Percentiles rank a stretch among this genome's conserved stretches.
Evolutionary conservation across 1,140 invertebrate species (phyloP).

Genomic region (Lepidurus packardi): DNA sequence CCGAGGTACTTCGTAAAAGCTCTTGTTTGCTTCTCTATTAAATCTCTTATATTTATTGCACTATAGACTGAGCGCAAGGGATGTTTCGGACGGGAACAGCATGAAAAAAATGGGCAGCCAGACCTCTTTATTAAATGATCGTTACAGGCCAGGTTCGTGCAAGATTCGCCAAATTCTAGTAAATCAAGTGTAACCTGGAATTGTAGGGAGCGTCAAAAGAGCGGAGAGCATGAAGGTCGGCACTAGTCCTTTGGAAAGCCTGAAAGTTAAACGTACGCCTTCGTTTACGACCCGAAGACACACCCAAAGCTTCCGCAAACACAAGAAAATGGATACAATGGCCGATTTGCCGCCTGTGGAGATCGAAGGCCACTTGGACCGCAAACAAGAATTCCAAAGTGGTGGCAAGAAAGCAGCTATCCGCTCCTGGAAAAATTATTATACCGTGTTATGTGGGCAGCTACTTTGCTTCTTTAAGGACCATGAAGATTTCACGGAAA

Average conservation of each 20-base stretch:
- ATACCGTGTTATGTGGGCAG: constrained; percentile 93
- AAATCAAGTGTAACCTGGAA: background rate
- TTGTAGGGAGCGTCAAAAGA: constrained; percentile 54
- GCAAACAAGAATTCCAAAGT: constrained; percentile 89
- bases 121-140: background rate
- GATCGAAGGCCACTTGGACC: constrained; percentile 82
- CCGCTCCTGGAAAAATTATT: constrained; percentile 90
- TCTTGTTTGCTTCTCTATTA: background rate
- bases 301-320: constrained; percentile 80
- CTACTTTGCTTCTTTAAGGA: constrained; percentile 97
- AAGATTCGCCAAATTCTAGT: background rate
- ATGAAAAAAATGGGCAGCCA: background rate
- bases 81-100: background rate
- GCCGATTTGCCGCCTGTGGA: constrained; percentile 79
- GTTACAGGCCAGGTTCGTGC: background rate
- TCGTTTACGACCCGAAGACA: constrained; percentile 83
- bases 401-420: constrained; percentile 91
- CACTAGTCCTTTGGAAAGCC: constrained; percentile 28
- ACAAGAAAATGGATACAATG: constrained; percentile 53
- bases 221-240: constrained; percentile 83
- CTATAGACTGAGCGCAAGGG: background rate
- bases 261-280: constrained; percentile 72
- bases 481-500: constrained; percentile 76
- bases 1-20: constrained; percentile 33
- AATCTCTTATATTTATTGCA: background rate